phyloP scores from a whole-genome alignment of 2,113 vertebrate species.

The Mirza zaza region DNA sequence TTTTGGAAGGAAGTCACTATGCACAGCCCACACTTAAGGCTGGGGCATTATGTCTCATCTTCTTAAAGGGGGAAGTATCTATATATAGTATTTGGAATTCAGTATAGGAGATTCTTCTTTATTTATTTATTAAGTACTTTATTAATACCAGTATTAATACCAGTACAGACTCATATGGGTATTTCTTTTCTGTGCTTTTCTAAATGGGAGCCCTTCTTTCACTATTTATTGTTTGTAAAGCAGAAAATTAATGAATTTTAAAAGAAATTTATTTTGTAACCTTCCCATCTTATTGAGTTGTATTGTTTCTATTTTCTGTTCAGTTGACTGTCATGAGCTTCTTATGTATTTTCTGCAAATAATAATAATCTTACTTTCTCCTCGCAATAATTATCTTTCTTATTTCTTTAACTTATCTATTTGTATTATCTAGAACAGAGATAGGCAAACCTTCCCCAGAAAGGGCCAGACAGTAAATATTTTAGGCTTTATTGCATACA shows the following conservation, averaged over 20 bases:
- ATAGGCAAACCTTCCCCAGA: not conserved
- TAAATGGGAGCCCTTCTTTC: not conserved
- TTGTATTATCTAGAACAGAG: not conserved
- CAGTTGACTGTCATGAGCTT: not conserved
- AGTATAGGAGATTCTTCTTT: not conserved
- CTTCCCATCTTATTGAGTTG: not conserved
- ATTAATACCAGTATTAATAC: not conserved
- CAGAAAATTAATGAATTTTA: not conserved
- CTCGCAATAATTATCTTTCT: not conserved
- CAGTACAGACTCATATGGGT: not conserved
- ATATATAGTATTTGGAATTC: not conserved
- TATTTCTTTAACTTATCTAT: not conserved
- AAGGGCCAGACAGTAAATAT: not conserved
- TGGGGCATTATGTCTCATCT: not conserved
- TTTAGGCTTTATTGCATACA: not conserved
- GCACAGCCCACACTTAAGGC: not conserved
- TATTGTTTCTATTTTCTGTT: not conserved
- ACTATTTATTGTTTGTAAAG: not conserved
- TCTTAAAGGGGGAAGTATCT: not conserved
- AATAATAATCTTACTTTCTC: not conserved
- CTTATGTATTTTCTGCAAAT: not conserved
- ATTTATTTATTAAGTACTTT: not conserved
- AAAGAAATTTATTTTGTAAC: slow-evolving; percentile 31
- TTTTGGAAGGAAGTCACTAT: not conserved
- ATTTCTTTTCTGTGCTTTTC: not conserved